phyloP scores from a whole-genome alignment of 2,113 vertebrate genomes.

The Paedocypris sp. region DNA sequence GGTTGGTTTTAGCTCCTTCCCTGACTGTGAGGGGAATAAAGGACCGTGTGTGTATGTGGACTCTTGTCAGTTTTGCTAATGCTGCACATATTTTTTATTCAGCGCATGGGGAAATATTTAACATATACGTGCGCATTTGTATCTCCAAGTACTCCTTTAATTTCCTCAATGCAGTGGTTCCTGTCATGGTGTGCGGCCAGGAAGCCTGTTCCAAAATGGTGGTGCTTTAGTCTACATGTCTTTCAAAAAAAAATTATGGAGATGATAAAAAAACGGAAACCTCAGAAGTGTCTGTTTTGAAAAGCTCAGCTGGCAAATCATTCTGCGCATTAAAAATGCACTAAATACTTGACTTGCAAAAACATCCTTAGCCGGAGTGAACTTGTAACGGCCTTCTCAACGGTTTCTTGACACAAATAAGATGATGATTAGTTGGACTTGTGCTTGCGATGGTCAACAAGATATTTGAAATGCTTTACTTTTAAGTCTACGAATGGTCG shows the following conservation, averaged over 20 bases:
- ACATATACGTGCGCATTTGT: slow-evolving; percentile 8
- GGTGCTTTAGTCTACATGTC: too few species aligned
- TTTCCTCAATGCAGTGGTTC: background rate
- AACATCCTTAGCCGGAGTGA: background rate
- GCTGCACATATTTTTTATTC: slow-evolving; percentile 40
- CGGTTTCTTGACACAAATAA: background rate
- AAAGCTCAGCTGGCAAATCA: too few species aligned
- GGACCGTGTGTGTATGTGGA: slow-evolving; percentile 46
- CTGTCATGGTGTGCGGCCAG: background rate
- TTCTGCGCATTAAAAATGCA: too few species aligned
- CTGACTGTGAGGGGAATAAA: slow-evolving; percentile 42
- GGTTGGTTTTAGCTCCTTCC: slow-evolving; percentile 39
- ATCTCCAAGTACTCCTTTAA: background rate
- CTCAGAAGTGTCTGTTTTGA: too few species aligned
- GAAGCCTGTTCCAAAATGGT: too few species aligned
- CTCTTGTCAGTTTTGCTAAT: slow-evolving; percentile 41
- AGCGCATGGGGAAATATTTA: slow-evolving; percentile 24
- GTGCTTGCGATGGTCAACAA: too few species aligned
- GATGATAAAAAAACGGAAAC: too few species aligned
- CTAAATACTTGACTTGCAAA: too few species aligned
- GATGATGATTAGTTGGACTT: background rate
- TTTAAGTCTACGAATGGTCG: too few species aligned
- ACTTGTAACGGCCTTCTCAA: background rate
- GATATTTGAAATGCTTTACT: too few species aligned
- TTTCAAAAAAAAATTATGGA: too few species aligned